These are phyloP conservation scores for Pterostichus madidus DNA, from an alignment of 2,888 invertebrate genomes.

Conservation along the genomic window DNA sequence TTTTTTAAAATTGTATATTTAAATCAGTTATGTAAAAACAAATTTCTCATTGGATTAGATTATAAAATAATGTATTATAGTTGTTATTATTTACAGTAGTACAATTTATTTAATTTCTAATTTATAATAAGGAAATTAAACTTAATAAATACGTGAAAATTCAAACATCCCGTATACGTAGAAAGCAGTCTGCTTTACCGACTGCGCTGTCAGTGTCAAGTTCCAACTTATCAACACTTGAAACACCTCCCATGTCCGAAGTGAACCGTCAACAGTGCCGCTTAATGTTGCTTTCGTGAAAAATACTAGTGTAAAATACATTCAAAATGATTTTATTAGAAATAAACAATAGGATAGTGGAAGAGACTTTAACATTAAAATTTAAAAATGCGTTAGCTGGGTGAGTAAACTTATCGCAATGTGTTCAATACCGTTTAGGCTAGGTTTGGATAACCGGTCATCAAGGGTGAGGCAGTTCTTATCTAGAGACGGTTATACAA, in stretches of 20 bases:
- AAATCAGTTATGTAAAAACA: no score
- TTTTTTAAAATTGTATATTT: no score
- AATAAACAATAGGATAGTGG: slow-evolving; percentile 99
- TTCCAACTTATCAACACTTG: slow-evolving; percentile 67
- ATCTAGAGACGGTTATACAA: slow-evolving; percentile 59
- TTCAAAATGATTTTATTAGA: slow-evolving; percentile 95
- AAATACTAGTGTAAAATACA: slow-evolving; percentile 65
- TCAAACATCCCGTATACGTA: slow-evolving; percentile 47
- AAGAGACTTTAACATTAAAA: slow-evolving; percentile 97
- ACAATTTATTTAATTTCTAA: neutral
- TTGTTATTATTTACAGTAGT: no score
- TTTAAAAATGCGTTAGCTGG: slow-evolving; percentile 97
- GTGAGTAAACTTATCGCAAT: slow-evolving; percentile 82
- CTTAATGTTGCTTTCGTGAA: slow-evolving; percentile 67
- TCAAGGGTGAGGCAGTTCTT: slow-evolving; percentile 64
- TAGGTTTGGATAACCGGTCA: slow-evolving; percentile 66
- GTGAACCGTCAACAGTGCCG: slow-evolving; percentile 65
- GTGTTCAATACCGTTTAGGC: slow-evolving; percentile 66
- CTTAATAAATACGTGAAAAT: neutral
- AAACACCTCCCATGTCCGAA: slow-evolving; percentile 67
- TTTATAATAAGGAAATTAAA: neutral
- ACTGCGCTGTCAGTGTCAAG: slow-evolving; percentile 63
- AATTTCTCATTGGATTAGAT: no score
- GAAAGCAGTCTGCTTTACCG: slow-evolving; percentile 47
- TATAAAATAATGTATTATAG: no score